Evolutionary conservation across 2,797 vertebrate species (phyloP), one percentile per base, ranked within the genome.

Genomic region (Harpagifer antarcticus): DNA sequence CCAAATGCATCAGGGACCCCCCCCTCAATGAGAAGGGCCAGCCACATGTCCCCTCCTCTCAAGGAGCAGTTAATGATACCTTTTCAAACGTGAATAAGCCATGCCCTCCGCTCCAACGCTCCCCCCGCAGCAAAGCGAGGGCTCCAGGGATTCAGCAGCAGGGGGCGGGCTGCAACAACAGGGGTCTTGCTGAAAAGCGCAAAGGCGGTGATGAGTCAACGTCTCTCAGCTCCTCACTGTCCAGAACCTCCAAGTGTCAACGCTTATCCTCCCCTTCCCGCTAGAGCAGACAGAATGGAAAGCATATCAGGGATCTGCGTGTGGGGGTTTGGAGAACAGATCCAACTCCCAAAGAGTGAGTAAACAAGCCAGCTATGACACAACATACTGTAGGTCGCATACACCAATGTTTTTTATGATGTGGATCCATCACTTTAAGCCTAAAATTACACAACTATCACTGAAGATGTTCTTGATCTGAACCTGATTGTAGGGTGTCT

Each of bases 281-380:
- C 44, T 37, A 62, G 60, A 48, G 60, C 23, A 62, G 44, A 62
- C 44, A 33, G 45, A 95, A 95, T 89, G 95, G 92, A 78, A 92
- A 94, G 13, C 91, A 93, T 23, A 88, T 83, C 43, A 57, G 74
- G n/a, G 68, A 76, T 6, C 56, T 75, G 44, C 68, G 87, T 82
- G 1, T 86, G 76, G 88, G 85, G 91, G 91, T 64, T 50, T 95
- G 81, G 95, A 92, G 89, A 94, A 95, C 92, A 95, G 94, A 87
- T 91, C 93, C 50, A 92, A 91, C 43, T 76, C 88, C 76, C 94
- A 91, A 93, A 95, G 94, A 95, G 95, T 96, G 64, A 73, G 86
- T 85, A 17, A 9, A 68, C 40, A 2, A 12, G 4, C 20, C 19
- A 9, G 11, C 31, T 8, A 14, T 23, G 20, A n/a, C 33, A 40